Percentiles rank a stretch among this genome's conserved stretches.
phyloP scores from a whole-genome alignment of 2,797 vertebrate genomes.

The Micromesistius poutassou region DNA sequence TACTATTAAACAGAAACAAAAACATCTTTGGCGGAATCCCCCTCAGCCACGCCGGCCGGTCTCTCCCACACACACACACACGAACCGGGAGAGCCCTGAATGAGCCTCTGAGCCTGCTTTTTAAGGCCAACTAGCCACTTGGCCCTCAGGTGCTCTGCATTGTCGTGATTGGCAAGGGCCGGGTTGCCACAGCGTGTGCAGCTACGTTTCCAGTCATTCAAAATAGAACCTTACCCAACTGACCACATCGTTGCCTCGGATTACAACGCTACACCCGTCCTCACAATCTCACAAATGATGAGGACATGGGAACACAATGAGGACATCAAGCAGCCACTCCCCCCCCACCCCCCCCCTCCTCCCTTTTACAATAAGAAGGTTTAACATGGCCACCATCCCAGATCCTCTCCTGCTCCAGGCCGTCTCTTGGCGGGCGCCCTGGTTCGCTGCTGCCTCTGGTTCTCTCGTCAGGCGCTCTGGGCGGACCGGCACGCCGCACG shows the following conservation, averaged over 20 bases:
- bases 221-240: slow-evolving; percentile 38
- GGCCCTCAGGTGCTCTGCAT: too few relatives aligned
- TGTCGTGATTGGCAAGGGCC: too few relatives aligned
- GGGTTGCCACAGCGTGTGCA: too few relatives aligned
- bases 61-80: too few relatives aligned
- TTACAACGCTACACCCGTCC: slow-evolving; percentile 24
- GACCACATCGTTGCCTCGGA: slow-evolving; percentile 41
- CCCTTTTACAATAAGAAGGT: not conserved
- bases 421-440: not conserved
- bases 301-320: slow-evolving; percentile 4
- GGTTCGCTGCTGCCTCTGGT: slow-evolving; percentile 46
- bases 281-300: slow-evolving; percentile 30
- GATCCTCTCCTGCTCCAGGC: not conserved
- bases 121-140: too few relatives aligned
- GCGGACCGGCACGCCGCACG: slow-evolving; percentile 31
- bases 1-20: too few relatives aligned
- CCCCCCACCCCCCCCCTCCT: too few relatives aligned
- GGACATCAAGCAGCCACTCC: not conserved
- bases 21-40: too few relatives aligned
- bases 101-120: too few relatives aligned
- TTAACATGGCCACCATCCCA: not conserved
- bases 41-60: too few relatives aligned
- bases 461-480: slow-evolving; percentile 60
- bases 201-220: slow-evolving; percentile 45
- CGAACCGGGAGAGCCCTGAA: too few relatives aligned